Base-by-base conservation (phyloP, 2,888 invertebrate genomes). In the Dynastes hyllus region DNA sequence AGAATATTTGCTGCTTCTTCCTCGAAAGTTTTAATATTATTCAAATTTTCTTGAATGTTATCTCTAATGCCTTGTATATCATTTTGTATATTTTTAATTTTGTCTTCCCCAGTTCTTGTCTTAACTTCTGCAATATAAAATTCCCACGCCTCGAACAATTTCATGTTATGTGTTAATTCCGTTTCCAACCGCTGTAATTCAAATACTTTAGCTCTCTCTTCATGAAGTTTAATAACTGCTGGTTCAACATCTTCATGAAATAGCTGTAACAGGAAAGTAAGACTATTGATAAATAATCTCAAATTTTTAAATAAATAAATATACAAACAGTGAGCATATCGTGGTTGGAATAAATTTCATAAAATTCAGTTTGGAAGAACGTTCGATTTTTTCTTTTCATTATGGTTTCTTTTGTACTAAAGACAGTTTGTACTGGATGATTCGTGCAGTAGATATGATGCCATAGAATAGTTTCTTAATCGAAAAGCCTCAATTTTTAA, bases 231-330 rank as follows among this genome's bases (percentile, higher is more conserved):
- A 77, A 94, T 92, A 73, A 99, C 89, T 84, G 94, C 96, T 0
- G 99, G 99, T n/a, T 94, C 93, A 76, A 99, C 95, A 86, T 98
- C 97, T 87, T 98, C 97, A 75, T 89, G 91, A 29, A 95, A 90
- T 70, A 95, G 91, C 93, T 94, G 83, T 45, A 45, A 45, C 45
- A 45, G 11, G 9, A 45, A 45, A 45, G 11, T 11, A 45, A 45
- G 11, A 45, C 5, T 37, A 37, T 37, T 37, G 32, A 32, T 32
- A 32, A 32, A 32, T 32, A 32, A 4, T 32, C 32, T 32, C 2
- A 32, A 32, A 32, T 32, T 32, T 32, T 32, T 32, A 32, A 32
- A 32, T 32, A 32, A 32, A 32, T 32, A 32, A 37, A 37, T 37
- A 37, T 22, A 22, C 22, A 22, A 22, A 22, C 22, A 22, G 22